Conservation (phyloP, 2,113 vertebrate species). For the Galeopterus variegatus region DNA sequence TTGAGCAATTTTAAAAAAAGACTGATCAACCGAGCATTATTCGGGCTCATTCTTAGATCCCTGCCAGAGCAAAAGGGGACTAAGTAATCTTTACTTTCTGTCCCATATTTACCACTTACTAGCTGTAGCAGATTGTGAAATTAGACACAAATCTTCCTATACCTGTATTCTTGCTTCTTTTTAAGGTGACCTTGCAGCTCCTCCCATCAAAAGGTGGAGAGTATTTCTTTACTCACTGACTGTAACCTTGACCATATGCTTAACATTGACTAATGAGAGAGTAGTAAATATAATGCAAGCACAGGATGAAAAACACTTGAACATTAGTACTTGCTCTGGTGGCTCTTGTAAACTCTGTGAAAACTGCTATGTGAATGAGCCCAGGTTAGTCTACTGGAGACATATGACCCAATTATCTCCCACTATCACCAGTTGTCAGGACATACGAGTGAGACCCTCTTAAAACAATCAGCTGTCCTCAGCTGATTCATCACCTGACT, state of each 20-base stretch:
- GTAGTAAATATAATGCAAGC: not conserved
- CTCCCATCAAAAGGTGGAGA: not conserved
- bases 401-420: not conserved
- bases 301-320: not conserved
- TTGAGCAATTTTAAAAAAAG: not conserved
- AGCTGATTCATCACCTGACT: not conserved
- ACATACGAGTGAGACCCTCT: not conserved
- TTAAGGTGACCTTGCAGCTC: not conserved
- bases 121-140: not conserved
- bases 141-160: not conserved
- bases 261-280: not conserved
- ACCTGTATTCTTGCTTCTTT: not conserved
- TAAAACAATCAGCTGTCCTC: not conserved
- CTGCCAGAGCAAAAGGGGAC: not conserved
- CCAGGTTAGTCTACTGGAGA: not conserved
- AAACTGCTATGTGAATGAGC: not conserved
- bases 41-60: not conserved
- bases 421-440: not conserved
- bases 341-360: not conserved
- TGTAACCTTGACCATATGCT: not conserved
- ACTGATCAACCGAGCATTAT: not conserved
- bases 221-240: not conserved
- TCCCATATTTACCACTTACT: not conserved
- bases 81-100: not conserved
- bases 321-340: not conserved